Percentiles rank a stretch among this genome's conserved stretches.
Conservation (phyloP, 2,797 vertebrate genomes). For the Thaleichthys pacificus region DNA sequence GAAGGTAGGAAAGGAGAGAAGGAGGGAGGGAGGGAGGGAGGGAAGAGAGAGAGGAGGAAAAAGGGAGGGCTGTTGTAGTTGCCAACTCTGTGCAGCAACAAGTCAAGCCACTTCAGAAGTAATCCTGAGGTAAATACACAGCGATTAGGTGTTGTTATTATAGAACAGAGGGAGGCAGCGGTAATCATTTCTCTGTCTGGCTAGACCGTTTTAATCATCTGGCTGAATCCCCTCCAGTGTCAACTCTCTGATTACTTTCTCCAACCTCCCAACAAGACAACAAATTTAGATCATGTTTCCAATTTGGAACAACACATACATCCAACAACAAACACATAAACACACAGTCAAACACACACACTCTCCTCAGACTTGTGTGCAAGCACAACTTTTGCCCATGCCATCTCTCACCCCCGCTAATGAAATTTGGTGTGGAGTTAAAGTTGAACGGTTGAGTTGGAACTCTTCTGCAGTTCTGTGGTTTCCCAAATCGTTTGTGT, state of each 20-base stretch:
- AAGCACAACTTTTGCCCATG: no score
- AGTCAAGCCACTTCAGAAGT: conserved; percentile 55
- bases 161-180: conserved; percentile 35
- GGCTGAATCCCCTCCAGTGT: conserved; percentile 49
- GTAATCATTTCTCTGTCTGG: conserved; percentile 58
- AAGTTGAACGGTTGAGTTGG: conserved; percentile 14
- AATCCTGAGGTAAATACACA: conserved; percentile 47
- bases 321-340: conserved; percentile 1
- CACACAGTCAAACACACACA: not conserved
- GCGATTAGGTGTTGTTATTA: conserved; percentile 49
- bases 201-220: conserved; percentile 50
- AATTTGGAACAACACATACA: conserved; percentile 27
- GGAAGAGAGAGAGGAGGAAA: conserved; percentile 32
- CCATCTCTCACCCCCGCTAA: not conserved
- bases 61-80: conserved; percentile 38
- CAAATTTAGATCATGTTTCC: conserved; percentile 21
- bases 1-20: conserved; percentile 44
- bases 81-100: conserved; percentile 66
- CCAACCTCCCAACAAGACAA: conserved; percentile 29
- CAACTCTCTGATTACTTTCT: conserved; percentile 59
- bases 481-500: conserved; percentile 44
- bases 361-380: not conserved
- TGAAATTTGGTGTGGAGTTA: not conserved
- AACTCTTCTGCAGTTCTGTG: conserved; percentile 51
- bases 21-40: not conserved